Percentiles rank a stretch among this genome's conserved stretches.
Evolutionary conservation across 1,140 invertebrate species (phyloP).

Genomic region (fruit fly (Drosophila melanogaster)): DNA sequence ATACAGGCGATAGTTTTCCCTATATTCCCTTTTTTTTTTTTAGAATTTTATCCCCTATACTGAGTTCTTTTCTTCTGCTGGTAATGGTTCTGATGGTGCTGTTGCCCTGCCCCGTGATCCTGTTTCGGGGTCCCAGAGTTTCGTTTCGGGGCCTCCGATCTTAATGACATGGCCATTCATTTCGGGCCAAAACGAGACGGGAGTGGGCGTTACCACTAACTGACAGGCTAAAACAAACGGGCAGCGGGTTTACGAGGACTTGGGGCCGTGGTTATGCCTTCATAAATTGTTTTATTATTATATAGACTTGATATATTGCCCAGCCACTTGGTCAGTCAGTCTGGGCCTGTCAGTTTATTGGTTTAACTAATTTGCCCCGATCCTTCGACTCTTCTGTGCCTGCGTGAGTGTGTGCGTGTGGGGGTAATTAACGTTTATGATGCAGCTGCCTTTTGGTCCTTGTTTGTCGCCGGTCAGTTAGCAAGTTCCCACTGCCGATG

Average conservation of each 20-base stretch:
- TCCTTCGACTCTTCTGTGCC: neutral
- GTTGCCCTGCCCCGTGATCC: neutral
- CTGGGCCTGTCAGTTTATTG: slow-evolving; percentile 76
- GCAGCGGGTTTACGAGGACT: slow-evolving; percentile 32
- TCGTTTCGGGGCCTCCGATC: slow-evolving; percentile 33
- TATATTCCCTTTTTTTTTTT: too few relatives aligned
- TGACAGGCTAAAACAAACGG: slow-evolving; percentile 59
- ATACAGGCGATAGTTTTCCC: slow-evolving; percentile 11
- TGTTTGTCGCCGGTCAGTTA: slow-evolving; percentile 3
- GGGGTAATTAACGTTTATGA: slow-evolving; percentile 72
- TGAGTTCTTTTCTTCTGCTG: neutral
- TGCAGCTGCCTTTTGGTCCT: slow-evolving; percentile 62
- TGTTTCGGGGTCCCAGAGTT: neutral
- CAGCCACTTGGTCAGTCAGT: slow-evolving; percentile 37
- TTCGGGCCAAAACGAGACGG: slow-evolving; percentile 57
- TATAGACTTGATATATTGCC: slow-evolving; percentile 80
- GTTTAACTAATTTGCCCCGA: slow-evolving; percentile 76
- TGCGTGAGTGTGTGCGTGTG: slow-evolving; percentile 23
- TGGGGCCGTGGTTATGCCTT: slow-evolving; percentile 72
- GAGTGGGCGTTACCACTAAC: slow-evolving; percentile 77
- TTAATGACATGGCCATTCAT: slow-evolving; percentile 80
- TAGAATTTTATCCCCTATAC: neutral
- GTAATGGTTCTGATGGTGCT: neutral
- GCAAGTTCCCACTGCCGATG: slow-evolving; percentile 9
- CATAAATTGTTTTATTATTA: slow-evolving; percentile 84